phyloP scores from a whole-genome alignment of 1,140 invertebrate species.

The Olivierus martensii region DNA sequence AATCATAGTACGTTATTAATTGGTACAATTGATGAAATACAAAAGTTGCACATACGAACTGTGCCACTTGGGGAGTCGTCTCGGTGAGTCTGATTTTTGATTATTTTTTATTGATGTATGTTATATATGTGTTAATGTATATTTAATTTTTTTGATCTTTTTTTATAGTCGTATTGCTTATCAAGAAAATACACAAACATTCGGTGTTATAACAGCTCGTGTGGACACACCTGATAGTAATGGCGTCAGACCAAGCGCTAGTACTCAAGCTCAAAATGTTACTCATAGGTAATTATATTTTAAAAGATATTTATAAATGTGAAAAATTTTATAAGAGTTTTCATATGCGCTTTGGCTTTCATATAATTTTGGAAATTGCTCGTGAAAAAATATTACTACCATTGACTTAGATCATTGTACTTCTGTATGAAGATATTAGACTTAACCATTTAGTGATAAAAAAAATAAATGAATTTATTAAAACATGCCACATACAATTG shows the following conservation, averaged over 20 bases:
- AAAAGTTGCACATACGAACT: conserved; percentile 92
- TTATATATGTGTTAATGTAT: neutral
- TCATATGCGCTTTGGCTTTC: too few relatives aligned
- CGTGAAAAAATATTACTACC: too few relatives aligned
- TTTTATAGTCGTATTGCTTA: conserved; percentile 61
- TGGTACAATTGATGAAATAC: conserved; percentile 97
- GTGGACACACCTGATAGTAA: conserved; percentile 65
- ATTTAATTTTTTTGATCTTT: neutral
- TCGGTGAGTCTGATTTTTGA: conserved; percentile 29
- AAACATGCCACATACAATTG: too few relatives aligned
- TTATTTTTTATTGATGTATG: neutral
- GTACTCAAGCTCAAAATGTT: conserved; percentile 50
- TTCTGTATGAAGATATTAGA: too few relatives aligned
- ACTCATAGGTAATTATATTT: conserved; percentile 6
- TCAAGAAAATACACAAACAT: conserved; percentile 85
- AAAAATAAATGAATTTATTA: too few relatives aligned
- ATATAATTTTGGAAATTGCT: too few relatives aligned
- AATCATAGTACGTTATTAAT: conserved; percentile 89
- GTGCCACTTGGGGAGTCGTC: conserved; percentile 89
- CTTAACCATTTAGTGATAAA: too few relatives aligned
- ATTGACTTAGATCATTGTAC: too few relatives aligned
- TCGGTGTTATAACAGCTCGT: conserved; percentile 82
- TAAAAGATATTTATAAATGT: too few relatives aligned
- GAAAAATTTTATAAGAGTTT: too few relatives aligned
- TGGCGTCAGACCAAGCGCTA: conserved; percentile 56